phyloP scores from a whole-genome alignment of 2,888 invertebrate genomes.

The Amphipyra tragopoginis region DNA sequence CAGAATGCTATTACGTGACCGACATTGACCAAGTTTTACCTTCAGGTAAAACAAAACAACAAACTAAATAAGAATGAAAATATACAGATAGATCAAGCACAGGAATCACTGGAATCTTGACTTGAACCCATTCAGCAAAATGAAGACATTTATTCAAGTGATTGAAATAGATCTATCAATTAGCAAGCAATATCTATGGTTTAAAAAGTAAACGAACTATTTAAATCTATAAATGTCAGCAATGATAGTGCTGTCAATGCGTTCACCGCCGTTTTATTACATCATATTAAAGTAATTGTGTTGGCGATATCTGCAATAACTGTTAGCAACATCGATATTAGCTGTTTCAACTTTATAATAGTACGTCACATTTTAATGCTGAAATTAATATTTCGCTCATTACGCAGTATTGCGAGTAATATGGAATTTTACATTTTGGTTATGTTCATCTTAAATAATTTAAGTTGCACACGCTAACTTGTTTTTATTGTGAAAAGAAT shows the following conservation, averaged over 20 bases:
- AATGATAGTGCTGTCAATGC: conserved; percentile 32
- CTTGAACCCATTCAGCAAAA: no score
- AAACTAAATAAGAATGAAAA: no score
- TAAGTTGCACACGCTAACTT: background rate
- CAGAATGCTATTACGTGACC: background rate
- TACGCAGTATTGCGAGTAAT: conserved; percentile 26
- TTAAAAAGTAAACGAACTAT: conserved; percentile 22
- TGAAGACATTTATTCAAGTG: background rate
- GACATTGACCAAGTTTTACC: conserved; percentile 7
- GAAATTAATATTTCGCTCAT: conserved; percentile 53
- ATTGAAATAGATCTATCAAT: background rate
- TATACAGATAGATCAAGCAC: no score
- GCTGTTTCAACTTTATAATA: conserved; percentile 39
- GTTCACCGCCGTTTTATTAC: conserved; percentile 50
- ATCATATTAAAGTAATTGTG: conserved; percentile 45
- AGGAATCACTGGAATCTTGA: no score
- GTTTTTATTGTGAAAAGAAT: background rate
- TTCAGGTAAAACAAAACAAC: no score
- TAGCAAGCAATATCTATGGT: conserved; percentile 9
- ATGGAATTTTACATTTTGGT: conserved; percentile 11
- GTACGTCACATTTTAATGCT: conserved; percentile 49
- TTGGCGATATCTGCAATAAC: conserved; percentile 51
- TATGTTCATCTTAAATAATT: background rate
- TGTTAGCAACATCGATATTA: conserved; percentile 51
- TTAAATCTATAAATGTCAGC: conserved; percentile 27